Evolutionary conservation across 2,888 invertebrate genomes (phyloP).

Genomic region (Caenorhabditis sp.): DNA sequence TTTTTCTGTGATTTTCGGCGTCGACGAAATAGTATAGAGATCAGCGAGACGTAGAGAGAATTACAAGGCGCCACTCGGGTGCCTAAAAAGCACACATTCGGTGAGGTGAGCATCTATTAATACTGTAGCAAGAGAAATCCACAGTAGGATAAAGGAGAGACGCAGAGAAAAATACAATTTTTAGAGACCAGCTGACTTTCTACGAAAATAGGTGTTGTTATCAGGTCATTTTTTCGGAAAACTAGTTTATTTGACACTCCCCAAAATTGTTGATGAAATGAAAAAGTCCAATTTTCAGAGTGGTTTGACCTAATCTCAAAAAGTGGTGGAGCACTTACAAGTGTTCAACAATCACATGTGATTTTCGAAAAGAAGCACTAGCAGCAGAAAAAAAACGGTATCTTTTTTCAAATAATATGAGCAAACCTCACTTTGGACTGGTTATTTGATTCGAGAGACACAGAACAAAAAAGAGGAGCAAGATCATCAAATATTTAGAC

Average conservation of each 20-base stretch:
- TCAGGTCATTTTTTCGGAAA: not conserved
- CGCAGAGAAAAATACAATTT: too few species aligned
- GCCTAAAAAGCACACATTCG: constrained; percentile 2
- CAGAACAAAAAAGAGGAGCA: not conserved
- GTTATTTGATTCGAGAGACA: not conserved
- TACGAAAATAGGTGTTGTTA: constrained; percentile 8
- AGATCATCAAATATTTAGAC: not conserved
- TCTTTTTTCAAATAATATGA: not conserved
- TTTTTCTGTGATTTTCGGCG: too few species aligned
- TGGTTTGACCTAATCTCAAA: too few species aligned
- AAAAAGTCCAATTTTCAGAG: too few species aligned
- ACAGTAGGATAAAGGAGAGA: too few species aligned
- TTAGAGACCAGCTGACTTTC: not conserved
- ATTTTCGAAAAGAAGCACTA: not conserved
- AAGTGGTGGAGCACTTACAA: not conserved
- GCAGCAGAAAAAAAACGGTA: not conserved
- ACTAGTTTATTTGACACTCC: not conserved
- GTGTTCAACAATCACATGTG: not conserved
- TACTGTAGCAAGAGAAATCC: too few species aligned
- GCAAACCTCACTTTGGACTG: not conserved
- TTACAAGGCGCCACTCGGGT: constrained; percentile 43
- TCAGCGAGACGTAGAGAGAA: constrained; percentile 30
- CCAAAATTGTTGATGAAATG: not conserved
- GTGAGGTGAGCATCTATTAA: constrained; percentile 16
- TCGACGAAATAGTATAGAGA: constrained; percentile 28